These are phyloP conservation scores for Dioctria rufipes DNA, from an alignment of 2,888 invertebrate species.

Conservation along the genomic window DNA sequence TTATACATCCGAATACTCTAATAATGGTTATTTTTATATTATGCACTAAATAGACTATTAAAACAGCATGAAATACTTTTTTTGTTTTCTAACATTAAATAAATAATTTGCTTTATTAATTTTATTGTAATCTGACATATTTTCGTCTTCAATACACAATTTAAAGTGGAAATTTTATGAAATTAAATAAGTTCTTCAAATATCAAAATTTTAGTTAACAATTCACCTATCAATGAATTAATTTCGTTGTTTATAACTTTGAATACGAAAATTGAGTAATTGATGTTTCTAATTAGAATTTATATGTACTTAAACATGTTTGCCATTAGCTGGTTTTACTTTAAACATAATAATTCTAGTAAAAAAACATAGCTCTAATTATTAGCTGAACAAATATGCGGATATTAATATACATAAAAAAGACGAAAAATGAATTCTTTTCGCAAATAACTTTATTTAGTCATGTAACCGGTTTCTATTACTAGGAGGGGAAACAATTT, in stretches of 20 bases:
- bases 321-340: constrained; percentile 41
- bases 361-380: constrained; percentile 21
- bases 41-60: background rate
- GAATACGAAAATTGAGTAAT: constrained; percentile 68
- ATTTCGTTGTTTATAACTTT: constrained; percentile 65
- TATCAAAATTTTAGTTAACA: constrained; percentile 31
- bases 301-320: constrained; percentile 41
- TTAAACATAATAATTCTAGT: constrained; percentile 23
- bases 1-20: background rate
- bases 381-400: constrained; percentile 37
- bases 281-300: constrained; percentile 56
- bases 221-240: constrained; percentile 36
- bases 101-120: constrained; percentile 22
- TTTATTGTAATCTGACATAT: constrained; percentile 48
- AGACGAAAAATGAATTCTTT: constrained; percentile 43
- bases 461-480: background rate
- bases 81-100: background rate
- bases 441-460: constrained; percentile 37
- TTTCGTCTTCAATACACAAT: constrained; percentile 59
- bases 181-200: constrained; percentile 16
- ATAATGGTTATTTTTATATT: background rate
- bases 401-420: constrained; percentile 2
- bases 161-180: constrained; percentile 28
- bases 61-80: constrained; percentile 28
- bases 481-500: background rate